These are phyloP conservation scores for Lucilia cuprina DNA, from an alignment of 1,140 invertebrate genomes.

Conservation along the genomic window DNA sequence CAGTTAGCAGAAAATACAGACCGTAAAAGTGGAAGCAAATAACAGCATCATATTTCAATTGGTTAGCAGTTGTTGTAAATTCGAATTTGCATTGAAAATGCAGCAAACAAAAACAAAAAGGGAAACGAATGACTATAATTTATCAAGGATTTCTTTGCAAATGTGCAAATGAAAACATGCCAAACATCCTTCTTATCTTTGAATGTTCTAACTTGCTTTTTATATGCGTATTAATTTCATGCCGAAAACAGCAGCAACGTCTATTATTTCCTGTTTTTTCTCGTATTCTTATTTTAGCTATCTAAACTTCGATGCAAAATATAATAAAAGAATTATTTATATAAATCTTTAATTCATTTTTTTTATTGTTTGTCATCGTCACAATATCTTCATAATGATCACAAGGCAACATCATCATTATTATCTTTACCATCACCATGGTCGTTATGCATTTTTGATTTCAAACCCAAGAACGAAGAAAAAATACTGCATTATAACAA, in stretches of 20 bases:
- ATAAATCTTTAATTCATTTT: not conserved
- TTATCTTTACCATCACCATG: not conserved
- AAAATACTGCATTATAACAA: slow-evolving; percentile 11
- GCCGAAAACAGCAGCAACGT: not conserved
- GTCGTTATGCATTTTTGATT: slow-evolving; percentile 9
- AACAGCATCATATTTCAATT: slow-evolving; percentile 2
- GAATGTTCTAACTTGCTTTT: not conserved
- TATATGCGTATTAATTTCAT: slow-evolving; percentile 33
- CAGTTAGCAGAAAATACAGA: not conserved
- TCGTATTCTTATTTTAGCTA: not conserved
- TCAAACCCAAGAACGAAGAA: not conserved
- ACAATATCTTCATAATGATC: not conserved
- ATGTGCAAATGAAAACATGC: slow-evolving; percentile 4
- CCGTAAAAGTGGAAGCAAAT: not conserved
- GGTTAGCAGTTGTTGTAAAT: not conserved
- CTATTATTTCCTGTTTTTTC: slow-evolving; percentile 7
- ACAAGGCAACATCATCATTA: not conserved
- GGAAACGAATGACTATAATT: slow-evolving; percentile 5
- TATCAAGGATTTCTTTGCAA: slow-evolving; percentile 19
- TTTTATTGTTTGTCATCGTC: not conserved
- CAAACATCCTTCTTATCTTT: slow-evolving; percentile 26
- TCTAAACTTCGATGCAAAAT: not conserved
- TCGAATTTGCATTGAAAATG: not conserved
- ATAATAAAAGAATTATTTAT: not conserved
- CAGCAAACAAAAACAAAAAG: not conserved